Percentiles rank a stretch among this genome's conserved stretches.
phyloP scores from a whole-genome alignment of 1,140 invertebrate genomes.

The Calephelis nemesis region DNA sequence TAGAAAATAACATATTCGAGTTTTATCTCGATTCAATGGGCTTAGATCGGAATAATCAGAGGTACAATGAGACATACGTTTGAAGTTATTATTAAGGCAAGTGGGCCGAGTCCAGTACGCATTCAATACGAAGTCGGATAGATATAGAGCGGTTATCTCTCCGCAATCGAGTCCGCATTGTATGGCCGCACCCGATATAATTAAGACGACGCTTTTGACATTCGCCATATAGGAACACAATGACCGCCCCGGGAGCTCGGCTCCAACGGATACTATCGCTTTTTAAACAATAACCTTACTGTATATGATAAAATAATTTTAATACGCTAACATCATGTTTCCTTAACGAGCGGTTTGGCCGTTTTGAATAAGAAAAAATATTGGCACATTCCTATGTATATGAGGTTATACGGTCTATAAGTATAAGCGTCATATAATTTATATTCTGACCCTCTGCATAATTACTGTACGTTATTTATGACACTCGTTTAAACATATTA shows the following conservation, averaged over 20 bases:
- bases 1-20: constrained; percentile 47
- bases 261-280: constrained; percentile 67
- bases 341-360: constrained; percentile 60
- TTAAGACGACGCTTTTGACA: constrained; percentile 79
- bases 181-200: constrained; percentile 74
- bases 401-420: constrained; percentile 23
- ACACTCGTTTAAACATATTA: not conserved
- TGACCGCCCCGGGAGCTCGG: constrained; percentile 70
- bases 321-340: constrained; percentile 68
- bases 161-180: constrained; percentile 75
- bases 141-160: constrained; percentile 70
- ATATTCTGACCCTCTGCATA: not conserved
- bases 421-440: constrained; percentile 5
- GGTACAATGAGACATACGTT: constrained; percentile 74
- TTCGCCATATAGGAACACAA: constrained; percentile 78
- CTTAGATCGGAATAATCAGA: constrained; percentile 73
- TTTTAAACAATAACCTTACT: constrained; percentile 72
- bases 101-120: constrained; percentile 58
- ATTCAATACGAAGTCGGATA: constrained; percentile 70
- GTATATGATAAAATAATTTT: constrained; percentile 76
- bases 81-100: constrained; percentile 75
- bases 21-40: constrained; percentile 69
- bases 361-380: constrained; percentile 40
- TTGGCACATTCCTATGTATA: constrained; percentile 40
- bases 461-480: not conserved